Percentiles rank a stretch among this genome's conserved stretches.
Evolutionary conservation across 2,113 vertebrate species (phyloP).

Genomic region (Sylvilagus bachmani): DNA sequence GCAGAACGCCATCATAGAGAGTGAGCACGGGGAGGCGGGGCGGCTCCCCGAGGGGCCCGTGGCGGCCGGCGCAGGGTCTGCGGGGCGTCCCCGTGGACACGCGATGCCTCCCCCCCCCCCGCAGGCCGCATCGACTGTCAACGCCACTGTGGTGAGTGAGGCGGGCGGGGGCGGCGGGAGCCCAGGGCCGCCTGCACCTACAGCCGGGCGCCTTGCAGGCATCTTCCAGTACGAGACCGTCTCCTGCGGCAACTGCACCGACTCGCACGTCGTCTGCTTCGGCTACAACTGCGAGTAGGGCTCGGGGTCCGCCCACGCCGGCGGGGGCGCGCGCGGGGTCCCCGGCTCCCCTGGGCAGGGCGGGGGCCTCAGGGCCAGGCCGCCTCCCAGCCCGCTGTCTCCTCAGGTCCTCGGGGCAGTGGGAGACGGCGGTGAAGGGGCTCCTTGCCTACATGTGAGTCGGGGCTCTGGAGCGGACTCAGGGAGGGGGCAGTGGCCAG

Average conservation of each 20-base stretch:
- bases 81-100: too few species aligned
- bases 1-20: constrained; percentile 75
- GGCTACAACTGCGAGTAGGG: constrained; percentile 83
- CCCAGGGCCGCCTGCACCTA: neutral
- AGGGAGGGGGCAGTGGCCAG: neutral
- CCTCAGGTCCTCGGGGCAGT: constrained; percentile 63
- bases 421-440: constrained; percentile 73
- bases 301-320: neutral
- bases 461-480: neutral
- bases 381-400: neutral
- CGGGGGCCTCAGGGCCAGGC: neutral
- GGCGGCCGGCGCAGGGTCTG: too few species aligned
- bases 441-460: constrained; percentile 82
- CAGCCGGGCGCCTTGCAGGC: constrained; percentile 52
- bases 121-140: constrained; percentile 80
- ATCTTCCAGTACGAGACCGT: constrained; percentile 74
- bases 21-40: constrained; percentile 30
- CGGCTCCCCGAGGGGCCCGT: too few species aligned
- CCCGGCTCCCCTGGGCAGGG: neutral
- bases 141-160: constrained; percentile 81
- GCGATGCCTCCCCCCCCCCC: too few species aligned
- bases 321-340: too few species aligned
- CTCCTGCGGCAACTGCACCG: constrained; percentile 74
- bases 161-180: accelerated
- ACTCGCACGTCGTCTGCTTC: constrained; percentile 71